phyloP scores from a whole-genome alignment of 2,888 invertebrate genomes.

The Orchesellides sinensis region DNA sequence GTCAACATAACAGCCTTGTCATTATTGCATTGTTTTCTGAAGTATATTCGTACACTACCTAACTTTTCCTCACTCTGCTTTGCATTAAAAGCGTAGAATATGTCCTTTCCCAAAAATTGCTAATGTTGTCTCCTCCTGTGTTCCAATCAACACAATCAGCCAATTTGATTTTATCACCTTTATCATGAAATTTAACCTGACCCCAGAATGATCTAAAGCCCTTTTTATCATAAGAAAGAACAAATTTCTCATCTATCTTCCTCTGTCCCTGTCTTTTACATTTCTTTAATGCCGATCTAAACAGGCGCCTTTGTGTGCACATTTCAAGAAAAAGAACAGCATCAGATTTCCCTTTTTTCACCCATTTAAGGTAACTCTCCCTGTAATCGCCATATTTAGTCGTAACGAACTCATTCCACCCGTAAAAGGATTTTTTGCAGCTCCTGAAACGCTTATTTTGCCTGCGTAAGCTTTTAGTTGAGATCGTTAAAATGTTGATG shows the following conservation, averaged over 20 bases:
- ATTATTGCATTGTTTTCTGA: background rate
- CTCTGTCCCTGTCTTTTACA: background rate
- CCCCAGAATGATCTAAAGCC: constrained; percentile 14
- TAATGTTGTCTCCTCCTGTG: background rate
- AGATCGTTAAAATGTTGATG: background rate
- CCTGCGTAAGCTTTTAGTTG: background rate
- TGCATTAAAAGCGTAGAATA: background rate
- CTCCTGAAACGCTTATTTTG: background rate
- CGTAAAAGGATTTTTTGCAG: too few relatives aligned
- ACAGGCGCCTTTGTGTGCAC: background rate
- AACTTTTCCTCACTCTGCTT: background rate
- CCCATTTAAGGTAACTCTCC: background rate
- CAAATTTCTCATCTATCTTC: background rate
- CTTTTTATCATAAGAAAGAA: background rate
- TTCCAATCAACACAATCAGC: background rate
- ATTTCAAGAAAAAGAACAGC: background rate
- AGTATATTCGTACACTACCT: background rate
- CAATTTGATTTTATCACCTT: background rate
- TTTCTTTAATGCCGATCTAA: background rate
- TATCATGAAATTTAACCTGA: background rate
- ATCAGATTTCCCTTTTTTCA: background rate
- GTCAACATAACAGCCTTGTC: background rate
- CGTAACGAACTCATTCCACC: background rate
- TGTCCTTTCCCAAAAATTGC: background rate
- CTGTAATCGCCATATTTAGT: background rate